phyloP scores from a whole-genome alignment of 2,113 vertebrate species.

The Forbesichthys agassizii region DNA sequence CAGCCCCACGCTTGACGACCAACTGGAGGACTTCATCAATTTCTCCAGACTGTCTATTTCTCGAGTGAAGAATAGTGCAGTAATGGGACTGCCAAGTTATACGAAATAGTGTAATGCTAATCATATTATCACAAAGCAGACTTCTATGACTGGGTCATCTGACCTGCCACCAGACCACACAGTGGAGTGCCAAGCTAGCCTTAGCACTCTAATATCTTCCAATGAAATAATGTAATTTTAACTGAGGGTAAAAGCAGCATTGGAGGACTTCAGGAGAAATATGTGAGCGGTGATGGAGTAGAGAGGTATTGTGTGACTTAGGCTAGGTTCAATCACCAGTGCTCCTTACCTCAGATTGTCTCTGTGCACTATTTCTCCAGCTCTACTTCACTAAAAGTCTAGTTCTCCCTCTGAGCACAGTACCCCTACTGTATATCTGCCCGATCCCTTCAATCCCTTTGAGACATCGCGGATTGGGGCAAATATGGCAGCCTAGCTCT shows the following conservation, averaged over 20 bases:
- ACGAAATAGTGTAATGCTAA: conserved; percentile 64
- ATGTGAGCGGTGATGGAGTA: conserved; percentile 51
- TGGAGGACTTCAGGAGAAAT: conserved; percentile 53
- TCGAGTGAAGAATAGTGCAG: conserved; percentile 50
- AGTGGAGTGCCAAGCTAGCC: conserved; percentile 29
- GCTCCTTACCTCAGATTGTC: conserved; percentile 58
- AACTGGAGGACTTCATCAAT: conserved; percentile 68
- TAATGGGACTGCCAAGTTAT: conserved; percentile 55
- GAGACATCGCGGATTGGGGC: conserved; percentile 43
- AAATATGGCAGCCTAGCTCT: conserved; percentile 42
- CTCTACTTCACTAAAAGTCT: conserved; percentile 43
- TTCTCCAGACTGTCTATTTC: conserved; percentile 53
- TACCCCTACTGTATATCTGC: conserved; percentile 36
- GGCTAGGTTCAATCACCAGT: conserved; percentile 43
- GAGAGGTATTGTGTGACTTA: conserved; percentile 43
- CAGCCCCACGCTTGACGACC: conserved; percentile 42
- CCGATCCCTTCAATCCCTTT: background rate
- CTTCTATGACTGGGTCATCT: conserved; percentile 47
- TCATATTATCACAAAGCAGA: conserved; percentile 47
- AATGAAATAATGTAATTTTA: conserved; percentile 49
- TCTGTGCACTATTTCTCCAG: conserved; percentile 41
- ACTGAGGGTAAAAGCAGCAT: conserved; percentile 54
- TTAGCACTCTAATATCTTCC: conserved; percentile 37
- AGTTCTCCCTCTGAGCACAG: conserved; percentile 37
- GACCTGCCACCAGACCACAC: conserved; percentile 29